Evolutionary conservation across 2,888 invertebrate genomes (phyloP).

Genomic region (Tinea trinotella): DNA sequence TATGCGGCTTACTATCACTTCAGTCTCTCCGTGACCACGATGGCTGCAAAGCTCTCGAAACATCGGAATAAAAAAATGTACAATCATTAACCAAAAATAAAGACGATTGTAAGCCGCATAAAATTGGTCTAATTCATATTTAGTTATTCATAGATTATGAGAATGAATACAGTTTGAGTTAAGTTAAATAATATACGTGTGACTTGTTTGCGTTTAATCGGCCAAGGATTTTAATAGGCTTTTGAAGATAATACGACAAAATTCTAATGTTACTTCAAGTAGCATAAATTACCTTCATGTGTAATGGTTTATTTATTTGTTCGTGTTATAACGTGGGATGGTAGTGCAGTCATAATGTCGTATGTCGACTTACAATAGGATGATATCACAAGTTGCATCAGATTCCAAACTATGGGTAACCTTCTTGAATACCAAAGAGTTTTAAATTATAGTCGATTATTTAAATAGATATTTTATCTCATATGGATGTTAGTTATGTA

Average conservation of each 20-base stretch:
- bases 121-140: too few species aligned
- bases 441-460: background rate
- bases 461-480: background rate
- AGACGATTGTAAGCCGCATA: too few species aligned
- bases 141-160: too few species aligned
- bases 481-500: too few species aligned
- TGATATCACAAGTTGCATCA: constrained; percentile 20
- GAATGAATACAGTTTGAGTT: too few species aligned
- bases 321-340: constrained; percentile 8
- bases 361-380: constrained; percentile 15
- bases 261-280: background rate
- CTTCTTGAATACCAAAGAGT: background rate
- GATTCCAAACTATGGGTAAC: constrained; percentile 10
- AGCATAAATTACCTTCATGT: background rate
- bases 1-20: too few species aligned
- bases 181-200: too few species aligned
- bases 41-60: too few species aligned
- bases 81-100: too few species aligned
- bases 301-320: constrained; percentile 10
- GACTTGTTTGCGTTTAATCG: too few species aligned
- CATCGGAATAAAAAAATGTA: too few species aligned
- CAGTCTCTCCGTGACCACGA: too few species aligned
- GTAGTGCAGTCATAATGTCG: constrained; percentile 2
- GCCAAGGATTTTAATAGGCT: constrained; percentile 4
- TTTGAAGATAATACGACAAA: background rate